Conservation (phyloP, 2,888 invertebrate species). For the Eupithecia subfuscata region DNA sequence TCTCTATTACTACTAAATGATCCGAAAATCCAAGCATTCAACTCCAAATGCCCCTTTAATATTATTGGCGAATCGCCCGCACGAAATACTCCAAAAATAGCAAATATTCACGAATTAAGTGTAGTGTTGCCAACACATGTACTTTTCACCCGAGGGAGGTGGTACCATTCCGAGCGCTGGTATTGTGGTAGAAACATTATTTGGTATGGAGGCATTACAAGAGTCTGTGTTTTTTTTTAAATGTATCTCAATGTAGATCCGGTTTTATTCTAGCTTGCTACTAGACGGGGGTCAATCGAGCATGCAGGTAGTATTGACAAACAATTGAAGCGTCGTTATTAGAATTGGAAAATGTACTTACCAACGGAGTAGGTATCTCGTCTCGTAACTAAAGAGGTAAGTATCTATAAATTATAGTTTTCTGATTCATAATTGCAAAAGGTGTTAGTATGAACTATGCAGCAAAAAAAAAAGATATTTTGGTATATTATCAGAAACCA, state of each 20-base stretch:
- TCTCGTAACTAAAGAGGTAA: background rate
- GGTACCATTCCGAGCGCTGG: slow-evolving; percentile 58
- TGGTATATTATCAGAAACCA: background rate
- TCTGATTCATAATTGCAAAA: background rate
- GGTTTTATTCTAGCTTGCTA: slow-evolving; percentile 50
- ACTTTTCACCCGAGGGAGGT: slow-evolving; percentile 70
- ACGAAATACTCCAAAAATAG: slow-evolving; percentile 28
- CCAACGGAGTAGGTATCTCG: background rate
- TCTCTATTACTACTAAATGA: slow-evolving; percentile 21
- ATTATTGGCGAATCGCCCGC: slow-evolving; percentile 32
- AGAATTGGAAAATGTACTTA: slow-evolving; percentile 43
- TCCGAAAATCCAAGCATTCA: slow-evolving; percentile 17
- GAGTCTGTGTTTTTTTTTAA: slow-evolving; percentile 78
- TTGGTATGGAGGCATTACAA: slow-evolving; percentile 74
- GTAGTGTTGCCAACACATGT: slow-evolving; percentile 63
- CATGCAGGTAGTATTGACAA: slow-evolving; percentile 67
- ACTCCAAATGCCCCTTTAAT: slow-evolving; percentile 35
- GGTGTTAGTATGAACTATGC: background rate
- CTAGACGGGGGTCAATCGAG: slow-evolving; percentile 55
- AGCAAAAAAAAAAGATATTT: background rate
- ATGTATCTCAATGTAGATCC: slow-evolving; percentile 73
- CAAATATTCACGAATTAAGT: slow-evolving; percentile 47
- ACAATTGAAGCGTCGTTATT: slow-evolving; percentile 72
- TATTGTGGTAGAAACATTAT: slow-evolving; percentile 73
- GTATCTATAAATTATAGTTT: background rate